Percentiles rank a stretch among this genome's conserved stretches.
These are phyloP conservation scores for Glaucidium brasilianum DNA, from an alignment of 2,113 vertebrate genomes.

Conservation along the genomic window DNA sequence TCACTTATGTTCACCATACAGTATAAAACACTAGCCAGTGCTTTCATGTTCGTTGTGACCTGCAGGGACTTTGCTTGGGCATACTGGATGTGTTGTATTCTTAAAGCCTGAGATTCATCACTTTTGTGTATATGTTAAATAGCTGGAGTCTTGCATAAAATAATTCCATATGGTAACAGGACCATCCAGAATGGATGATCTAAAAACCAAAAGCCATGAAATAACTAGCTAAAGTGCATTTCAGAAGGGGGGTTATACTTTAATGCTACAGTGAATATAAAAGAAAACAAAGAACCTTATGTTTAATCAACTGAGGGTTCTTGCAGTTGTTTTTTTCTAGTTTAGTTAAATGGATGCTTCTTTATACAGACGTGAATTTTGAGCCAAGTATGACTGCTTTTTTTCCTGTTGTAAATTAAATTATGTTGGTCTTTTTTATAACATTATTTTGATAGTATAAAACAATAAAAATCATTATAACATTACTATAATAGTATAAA, in stretches of 20 bases:
- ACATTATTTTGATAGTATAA: neutral
- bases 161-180: too few species aligned
- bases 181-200: neutral
- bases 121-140: neutral
- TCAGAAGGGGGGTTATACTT: neutral
- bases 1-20: neutral
- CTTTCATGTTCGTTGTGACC: neutral
- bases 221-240: neutral
- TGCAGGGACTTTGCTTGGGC: neutral
- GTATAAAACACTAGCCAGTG: neutral
- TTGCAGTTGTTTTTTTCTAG: neutral
- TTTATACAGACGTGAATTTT: neutral
- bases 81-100: neutral
- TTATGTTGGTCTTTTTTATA: neutral
- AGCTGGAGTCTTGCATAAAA: neutral
- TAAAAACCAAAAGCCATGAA: neutral
- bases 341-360: neutral
- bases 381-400: neutral
- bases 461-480: neutral
- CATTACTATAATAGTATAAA: neutral
- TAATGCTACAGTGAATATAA: neutral
- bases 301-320: neutral
- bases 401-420: neutral
- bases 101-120: neutral
- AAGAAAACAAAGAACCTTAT: neutral